Evolutionary conservation across 1,140 invertebrate species (phyloP).

Genomic region (Rhynchophorus ferrugineus): DNA sequence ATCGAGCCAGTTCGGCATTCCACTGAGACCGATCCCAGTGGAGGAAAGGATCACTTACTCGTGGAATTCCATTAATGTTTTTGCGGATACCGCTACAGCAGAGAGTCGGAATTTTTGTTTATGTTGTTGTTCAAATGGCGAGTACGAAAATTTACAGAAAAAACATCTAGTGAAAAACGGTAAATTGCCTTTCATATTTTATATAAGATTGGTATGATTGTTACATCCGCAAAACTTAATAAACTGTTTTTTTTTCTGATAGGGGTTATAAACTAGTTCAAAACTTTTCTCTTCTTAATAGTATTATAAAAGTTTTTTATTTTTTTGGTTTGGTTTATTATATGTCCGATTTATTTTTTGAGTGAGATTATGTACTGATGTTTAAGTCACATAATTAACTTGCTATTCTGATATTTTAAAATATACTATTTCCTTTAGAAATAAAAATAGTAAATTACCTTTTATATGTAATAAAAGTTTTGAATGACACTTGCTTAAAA

Average conservation of each 20-base stretch:
- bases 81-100: constrained; percentile 32
- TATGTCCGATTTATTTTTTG: no score
- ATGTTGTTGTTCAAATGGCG: constrained; percentile 13
- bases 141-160: constrained; percentile 6
- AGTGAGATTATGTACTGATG: no score
- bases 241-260: no score
- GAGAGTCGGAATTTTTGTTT: constrained; percentile 15
- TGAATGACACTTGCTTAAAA: no score
- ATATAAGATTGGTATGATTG: background rate
- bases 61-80: constrained; percentile 64
- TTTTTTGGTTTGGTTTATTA: background rate
- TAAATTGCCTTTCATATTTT: constrained; percentile 35
- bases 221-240: background rate
- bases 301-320: no score
- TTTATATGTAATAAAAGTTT: no score
- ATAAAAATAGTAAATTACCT: no score
- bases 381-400: no score
- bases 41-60: constrained; percentile 55
- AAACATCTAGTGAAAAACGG: constrained; percentile 64
- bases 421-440: no score
- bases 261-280: no score
- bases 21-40: constrained; percentile 17
- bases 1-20: background rate
- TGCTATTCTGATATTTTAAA: no score
- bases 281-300: no score